Base-by-base conservation (phyloP, 2,797 vertebrate species). In the Pteropus rufus region DNA sequence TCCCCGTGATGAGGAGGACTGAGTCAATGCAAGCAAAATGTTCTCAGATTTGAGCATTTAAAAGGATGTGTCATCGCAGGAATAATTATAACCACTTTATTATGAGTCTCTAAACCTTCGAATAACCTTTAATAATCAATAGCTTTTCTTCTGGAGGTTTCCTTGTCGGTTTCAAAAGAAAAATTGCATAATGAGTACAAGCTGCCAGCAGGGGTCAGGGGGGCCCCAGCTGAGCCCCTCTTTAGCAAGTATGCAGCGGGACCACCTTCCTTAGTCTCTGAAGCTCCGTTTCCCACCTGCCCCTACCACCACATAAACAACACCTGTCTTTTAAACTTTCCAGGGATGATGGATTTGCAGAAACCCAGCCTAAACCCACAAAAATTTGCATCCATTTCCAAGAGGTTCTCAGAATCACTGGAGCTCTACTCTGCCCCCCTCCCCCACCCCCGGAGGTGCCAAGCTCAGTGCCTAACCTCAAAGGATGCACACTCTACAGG, bases 61-160 rank as follows among this genome's bases (percentile, higher is more conserved):
- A 91, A 94, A 95, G 94, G 84, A 96, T 95, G 95, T 97, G 97
- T 97, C 94, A 97, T 91, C 91, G 87, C 70, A 87, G 64, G 89
- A 92, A 77, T 95, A 97, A 97, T 97, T 97, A 95, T 94, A 97
- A 93, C 96, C 67, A 86, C 83, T 87, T 95, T 91, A 91, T 96
- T 94, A 97, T 44, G 83, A 93, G 75, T 95, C 46, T 92, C 56
- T 52, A 76, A 97, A 72, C 62, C 82, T 96, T 96, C 89, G 94
- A 96, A 97, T 95, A 96, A 95, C 96, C 64, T 97, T 96, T 89
- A 93, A 91, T 96, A 96, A 97, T 94, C 96, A 93, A 97, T 95
- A 94, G 91, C 76, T 94, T 95, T 97, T 95, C 79, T 97, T 93
- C 83, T 95, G 91, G 86, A 95, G 83, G 73, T 84, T 96, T 95